Base-by-base conservation (phyloP, 2,888 invertebrate genomes). In the Drosophila monieri region DNA sequence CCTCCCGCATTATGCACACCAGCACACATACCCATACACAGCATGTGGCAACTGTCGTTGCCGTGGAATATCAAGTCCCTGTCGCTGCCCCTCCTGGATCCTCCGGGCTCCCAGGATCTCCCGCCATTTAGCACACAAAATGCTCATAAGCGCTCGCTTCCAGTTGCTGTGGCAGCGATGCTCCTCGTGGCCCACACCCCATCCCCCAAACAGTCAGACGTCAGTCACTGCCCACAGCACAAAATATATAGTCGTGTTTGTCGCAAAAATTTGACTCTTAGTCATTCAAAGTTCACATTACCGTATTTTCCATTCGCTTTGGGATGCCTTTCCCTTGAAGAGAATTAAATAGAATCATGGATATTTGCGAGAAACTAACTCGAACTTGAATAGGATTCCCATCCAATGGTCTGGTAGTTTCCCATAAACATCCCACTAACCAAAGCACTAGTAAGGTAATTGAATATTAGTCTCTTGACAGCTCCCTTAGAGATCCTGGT, bases 1-100 rank as follows among this genome's bases (percentile, higher is more conserved):
- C 86, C 86, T 89, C 88, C 89, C 88, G 88, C 89, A 88, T 85
- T 88, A 88, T 85, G 88, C 84, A 85, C 88, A 88, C 76, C 80
- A 73, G 54, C 72, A 67, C 74, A 68, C 73, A 60, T 47, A 61
- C 48, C 58, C 80, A 61, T 46, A 58, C 80, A 69, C 80, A 83
- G 85, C 85, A 67, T 88, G 84, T 65, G 83, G 60, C 69, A 49
- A 72, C 80, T 86, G 60, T 61, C 60, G 65, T 39, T 61, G 27
- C 27, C 27, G 27, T 27, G 60, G 60, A 64, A 64, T 61, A 61
- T 61, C 60, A 55, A 18, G 37, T 23, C 56, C 65, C 61, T 65
- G 59, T 69, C 59, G 12, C 23, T 44, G 52, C 18, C 14, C 46
- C 44, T 46, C 47, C 27, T 12, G 43, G 39, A 66, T 70, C 58